Evolutionary conservation across 2,888 invertebrate species (phyloP).

Genomic region (Phengaris arion): DNA sequence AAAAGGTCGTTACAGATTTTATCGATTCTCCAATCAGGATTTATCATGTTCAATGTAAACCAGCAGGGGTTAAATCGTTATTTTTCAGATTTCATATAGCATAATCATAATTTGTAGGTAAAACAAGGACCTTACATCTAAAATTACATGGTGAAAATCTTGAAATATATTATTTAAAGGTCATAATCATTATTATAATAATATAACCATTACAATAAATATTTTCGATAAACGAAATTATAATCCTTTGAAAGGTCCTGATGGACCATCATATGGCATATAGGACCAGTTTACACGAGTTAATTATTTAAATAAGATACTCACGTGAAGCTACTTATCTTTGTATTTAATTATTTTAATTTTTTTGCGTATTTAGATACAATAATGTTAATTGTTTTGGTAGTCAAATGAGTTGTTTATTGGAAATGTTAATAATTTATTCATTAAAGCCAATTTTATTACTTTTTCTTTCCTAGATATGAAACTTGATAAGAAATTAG

Average conservation of each 20-base stretch:
- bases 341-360: background rate
- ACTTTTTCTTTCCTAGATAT: background rate
- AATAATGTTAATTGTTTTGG: conserved; percentile 9
- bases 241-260: too few relatives aligned
- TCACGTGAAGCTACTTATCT: background rate
- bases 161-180: background rate
- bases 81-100: background rate
- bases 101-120: background rate
- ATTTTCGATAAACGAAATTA: conserved; percentile 3
- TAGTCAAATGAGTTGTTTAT: conserved; percentile 1
- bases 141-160: conserved; percentile 13
- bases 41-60: background rate
- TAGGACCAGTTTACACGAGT: conserved; percentile 1
- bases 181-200: conserved; percentile 6
- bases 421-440: background rate
- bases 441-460: background rate
- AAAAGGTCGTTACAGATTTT: background rate
- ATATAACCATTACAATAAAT: conserved; percentile 3
- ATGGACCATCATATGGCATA: background rate
- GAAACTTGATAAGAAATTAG: background rate
- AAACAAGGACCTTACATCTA: background rate
- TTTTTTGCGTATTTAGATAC: background rate
- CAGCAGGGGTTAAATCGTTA: background rate
- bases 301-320: conserved; percentile 13
- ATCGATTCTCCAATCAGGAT: background rate